Conservation (phyloP, 2,888 invertebrate species). For the Athalia cordata region DNA sequence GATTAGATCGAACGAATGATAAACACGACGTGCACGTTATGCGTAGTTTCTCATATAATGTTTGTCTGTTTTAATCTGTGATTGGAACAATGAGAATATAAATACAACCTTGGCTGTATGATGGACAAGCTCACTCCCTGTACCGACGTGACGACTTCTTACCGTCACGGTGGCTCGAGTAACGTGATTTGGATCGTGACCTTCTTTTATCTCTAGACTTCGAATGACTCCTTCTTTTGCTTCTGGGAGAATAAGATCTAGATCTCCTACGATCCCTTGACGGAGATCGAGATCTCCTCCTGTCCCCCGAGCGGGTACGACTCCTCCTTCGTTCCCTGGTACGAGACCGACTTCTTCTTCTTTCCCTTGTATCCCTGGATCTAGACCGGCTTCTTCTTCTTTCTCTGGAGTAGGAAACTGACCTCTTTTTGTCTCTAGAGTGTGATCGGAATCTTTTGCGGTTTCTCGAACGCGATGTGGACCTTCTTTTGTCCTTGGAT, state of each 20-base stretch:
- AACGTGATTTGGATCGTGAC: constrained; percentile 52
- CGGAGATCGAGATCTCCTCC: constrained; percentile 48
- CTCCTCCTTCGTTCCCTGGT: constrained; percentile 59
- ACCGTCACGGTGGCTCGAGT: constrained; percentile 69
- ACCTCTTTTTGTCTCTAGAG: constrained; percentile 61
- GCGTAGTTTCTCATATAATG: neutral
- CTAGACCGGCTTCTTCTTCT: constrained; percentile 54
- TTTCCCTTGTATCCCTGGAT: constrained; percentile 52
- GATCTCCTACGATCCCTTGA: constrained; percentile 56
- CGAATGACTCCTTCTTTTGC: constrained; percentile 59
- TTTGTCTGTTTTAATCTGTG: constrained; percentile 39
- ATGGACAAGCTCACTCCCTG: constrained; percentile 65
- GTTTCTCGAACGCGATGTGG: constrained; percentile 55
- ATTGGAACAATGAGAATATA: constrained; percentile 37
- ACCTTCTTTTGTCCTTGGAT: constrained; percentile 56
- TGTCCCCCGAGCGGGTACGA: constrained; percentile 58
- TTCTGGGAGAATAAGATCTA: constrained; percentile 56
- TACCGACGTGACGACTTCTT: constrained; percentile 72
- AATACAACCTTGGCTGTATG: constrained; percentile 57
- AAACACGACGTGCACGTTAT: too few relatives aligned
- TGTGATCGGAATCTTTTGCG: constrained; percentile 64
- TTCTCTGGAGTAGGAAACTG: constrained; percentile 61
- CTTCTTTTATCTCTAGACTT: constrained; percentile 57
- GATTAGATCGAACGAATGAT: too few relatives aligned
- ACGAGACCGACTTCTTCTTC: constrained; percentile 53